Percentiles rank a stretch among this genome's conserved stretches.
phyloP scores from a whole-genome alignment of 2,113 vertebrate species.

The Ariopsis seemanni region DNA sequence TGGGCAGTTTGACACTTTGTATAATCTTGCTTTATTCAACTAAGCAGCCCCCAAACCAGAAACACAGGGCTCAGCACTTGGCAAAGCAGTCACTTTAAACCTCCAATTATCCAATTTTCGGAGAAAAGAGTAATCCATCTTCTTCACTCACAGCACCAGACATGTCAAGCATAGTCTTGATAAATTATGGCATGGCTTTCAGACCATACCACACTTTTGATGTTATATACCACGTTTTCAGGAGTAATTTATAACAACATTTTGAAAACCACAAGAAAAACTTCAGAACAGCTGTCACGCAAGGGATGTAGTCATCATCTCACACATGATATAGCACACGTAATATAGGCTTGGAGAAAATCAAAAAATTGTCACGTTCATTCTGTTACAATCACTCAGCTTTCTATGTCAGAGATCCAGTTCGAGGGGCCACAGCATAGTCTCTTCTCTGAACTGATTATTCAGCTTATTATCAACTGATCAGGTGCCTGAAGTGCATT shows the following conservation, averaged over 20 bases:
- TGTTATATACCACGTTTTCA: not conserved
- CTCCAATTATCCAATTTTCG: conserved; percentile 14
- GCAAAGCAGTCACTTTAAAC: conserved; percentile 8
- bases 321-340: not conserved
- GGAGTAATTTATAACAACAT: not conserved
- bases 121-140: conserved; percentile 7
- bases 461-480: not conserved
- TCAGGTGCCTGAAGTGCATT: not conserved
- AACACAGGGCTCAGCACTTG: not conserved
- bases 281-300: not conserved
- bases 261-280: not conserved
- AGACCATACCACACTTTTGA: not conserved
- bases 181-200: conserved; percentile 1
- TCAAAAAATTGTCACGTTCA: not conserved
- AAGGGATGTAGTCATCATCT: not conserved
- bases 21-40: not conserved
- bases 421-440: not conserved
- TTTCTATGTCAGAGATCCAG: not conserved
- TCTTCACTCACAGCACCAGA: not conserved
- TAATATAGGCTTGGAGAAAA: not conserved
- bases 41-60: not conserved
- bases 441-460: not conserved
- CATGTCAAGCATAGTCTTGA: not conserved
- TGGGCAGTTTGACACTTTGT: not conserved
- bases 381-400: not conserved